Base-by-base conservation (phyloP, 2,113 vertebrate genomes). In the Cynoglossus semilaevis region DNA sequence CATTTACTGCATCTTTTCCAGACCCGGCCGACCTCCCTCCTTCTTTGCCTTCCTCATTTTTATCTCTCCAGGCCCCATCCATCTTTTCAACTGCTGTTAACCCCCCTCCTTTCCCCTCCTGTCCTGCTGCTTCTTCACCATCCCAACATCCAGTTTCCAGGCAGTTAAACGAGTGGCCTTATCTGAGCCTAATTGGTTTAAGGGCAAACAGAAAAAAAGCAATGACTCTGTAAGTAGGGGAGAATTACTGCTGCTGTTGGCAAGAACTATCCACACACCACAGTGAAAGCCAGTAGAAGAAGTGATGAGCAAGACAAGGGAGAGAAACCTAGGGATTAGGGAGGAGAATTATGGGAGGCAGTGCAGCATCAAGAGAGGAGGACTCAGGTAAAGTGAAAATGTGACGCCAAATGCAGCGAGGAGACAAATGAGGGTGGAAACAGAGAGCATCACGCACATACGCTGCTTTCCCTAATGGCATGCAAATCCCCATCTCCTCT, bases 151-250 rank as follows among this genome's bases (percentile, higher is more conserved):
- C 67, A 29, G 68, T 80, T 29, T 82, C 68, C 58, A 74, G 75
- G 54, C 71, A 15, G 63, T 76, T 85, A 83, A 87, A 84, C 74
- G 77, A 78, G 74, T 52, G 11, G 67, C 79, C 83, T 88, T 86
- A 88, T 86, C 80, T 71, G 61, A 72, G 83, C 81, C 77, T 86
- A 86, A 86, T 84, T 89, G 85, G 79, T 87, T 89, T 85, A 85
- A 88, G 84, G 78, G 83, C 77, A 87, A 82, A 89, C 78, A 85
- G 75, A 83, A 88, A 87, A 29, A 79, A 86, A 87, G 85, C 76
- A 76, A 69, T 72, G 78, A 69, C 70, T 84, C 70, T 63, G 61
- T 72, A 70, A 75, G 83, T 65, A 61, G 70, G 44, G 76, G 70
- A 72, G 77, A 83, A 86, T 84, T 72, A 83, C 74, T 57, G 67